A percentile compares a stretch with the other conserved stretches of the same genome.
These are phyloP conservation scores for Grammatotria lemairii DNA, from an alignment of 2,113 vertebrate species.

Conservation along the genomic window DNA sequence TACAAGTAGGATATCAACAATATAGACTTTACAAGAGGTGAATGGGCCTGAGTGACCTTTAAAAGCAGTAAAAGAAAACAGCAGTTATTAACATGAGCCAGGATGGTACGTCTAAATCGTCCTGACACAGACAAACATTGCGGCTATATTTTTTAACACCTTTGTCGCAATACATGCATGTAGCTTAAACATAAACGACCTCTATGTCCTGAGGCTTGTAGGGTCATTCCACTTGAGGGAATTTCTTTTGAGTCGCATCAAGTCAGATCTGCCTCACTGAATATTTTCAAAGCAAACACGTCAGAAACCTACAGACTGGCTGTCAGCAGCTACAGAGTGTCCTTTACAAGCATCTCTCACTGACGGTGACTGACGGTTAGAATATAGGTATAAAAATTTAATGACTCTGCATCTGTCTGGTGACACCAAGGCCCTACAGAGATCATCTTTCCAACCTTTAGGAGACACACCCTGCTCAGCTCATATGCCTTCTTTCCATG, in stretches of 20 bases:
- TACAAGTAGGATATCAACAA: background rate
- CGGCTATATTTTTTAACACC: background rate
- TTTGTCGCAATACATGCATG: background rate
- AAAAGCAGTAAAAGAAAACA: background rate
- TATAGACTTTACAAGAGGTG: background rate
- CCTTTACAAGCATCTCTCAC: background rate
- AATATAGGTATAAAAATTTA: background rate
- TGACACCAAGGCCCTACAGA: background rate
- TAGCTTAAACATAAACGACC: background rate
- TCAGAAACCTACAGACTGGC: background rate
- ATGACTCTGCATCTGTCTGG: background rate
- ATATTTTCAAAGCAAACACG: background rate
- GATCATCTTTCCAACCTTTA: background rate
- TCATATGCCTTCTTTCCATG: accelerated
- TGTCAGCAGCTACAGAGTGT: background rate
- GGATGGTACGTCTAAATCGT: background rate
- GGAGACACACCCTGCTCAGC: background rate
- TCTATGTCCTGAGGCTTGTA: background rate
- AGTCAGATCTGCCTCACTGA: background rate
- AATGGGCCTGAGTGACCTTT: background rate
- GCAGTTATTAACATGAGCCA: background rate
- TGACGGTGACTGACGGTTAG: background rate
- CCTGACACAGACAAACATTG: background rate
- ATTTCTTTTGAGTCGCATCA: background rate
- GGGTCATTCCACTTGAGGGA: background rate